These are phyloP conservation scores for Sinosuthora webbiana DNA, from an alignment of 2,113 vertebrate species.

Conservation along the genomic window DNA sequence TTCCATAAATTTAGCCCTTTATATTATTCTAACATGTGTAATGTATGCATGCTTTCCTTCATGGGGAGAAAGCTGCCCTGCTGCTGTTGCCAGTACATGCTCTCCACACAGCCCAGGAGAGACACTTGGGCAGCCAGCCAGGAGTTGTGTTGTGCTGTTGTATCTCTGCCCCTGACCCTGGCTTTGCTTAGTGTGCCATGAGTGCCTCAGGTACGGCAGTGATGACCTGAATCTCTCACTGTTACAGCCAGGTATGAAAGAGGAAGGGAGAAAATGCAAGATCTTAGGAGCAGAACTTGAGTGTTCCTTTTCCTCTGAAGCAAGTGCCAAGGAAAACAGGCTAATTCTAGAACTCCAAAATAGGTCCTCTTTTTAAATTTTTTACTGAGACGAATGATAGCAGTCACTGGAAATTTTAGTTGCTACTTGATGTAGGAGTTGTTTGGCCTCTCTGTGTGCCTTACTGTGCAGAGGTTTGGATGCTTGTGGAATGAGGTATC, in stretches of 20 bases:
- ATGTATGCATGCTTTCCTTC: not conserved
- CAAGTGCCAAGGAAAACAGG: not conserved
- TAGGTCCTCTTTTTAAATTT: not conserved
- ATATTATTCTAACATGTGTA: not conserved
- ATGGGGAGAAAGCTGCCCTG: not conserved
- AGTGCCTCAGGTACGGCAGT: not conserved
- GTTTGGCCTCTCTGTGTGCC: not conserved
- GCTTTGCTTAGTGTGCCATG: not conserved
- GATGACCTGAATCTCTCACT: not conserved
- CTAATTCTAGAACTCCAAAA: not conserved
- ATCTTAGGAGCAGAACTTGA: not conserved
- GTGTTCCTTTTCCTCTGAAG: not conserved
- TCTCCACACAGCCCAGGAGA: not conserved
- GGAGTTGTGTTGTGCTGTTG: not conserved
- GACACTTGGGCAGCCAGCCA: not conserved
- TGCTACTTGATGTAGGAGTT: not conserved
- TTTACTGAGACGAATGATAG: rapidly evolving
- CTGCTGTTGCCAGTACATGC: not conserved
- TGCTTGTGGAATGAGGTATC: not conserved
- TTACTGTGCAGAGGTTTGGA: not conserved
- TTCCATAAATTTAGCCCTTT: not conserved
- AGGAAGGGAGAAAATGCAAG: not conserved
- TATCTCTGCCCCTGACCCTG: not conserved
- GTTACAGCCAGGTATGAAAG: not conserved
- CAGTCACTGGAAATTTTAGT: not conserved